These are phyloP conservation scores for Mallotus villosus DNA, from an alignment of 2,797 vertebrate species.

Conservation along the genomic window DNA sequence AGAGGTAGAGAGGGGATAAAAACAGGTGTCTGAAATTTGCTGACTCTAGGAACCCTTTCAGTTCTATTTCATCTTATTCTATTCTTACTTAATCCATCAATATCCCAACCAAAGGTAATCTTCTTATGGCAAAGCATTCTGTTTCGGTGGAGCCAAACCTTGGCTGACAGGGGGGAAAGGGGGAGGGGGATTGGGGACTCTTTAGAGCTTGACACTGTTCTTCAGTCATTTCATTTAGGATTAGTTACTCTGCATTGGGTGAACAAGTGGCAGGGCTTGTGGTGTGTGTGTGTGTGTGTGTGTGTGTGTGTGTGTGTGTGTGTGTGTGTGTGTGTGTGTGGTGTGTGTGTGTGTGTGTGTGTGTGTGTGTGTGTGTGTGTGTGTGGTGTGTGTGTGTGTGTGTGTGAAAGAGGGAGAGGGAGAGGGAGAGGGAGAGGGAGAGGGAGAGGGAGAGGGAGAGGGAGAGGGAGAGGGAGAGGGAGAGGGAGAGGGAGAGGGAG, in stretches of 20 bases:
- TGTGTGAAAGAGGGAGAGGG: too few species aligned
- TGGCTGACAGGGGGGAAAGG: slow-evolving; percentile 61
- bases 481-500: too few species aligned
- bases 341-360: slow-evolving; percentile 27
- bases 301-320: slow-evolving; percentile 26
- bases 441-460: too few species aligned
- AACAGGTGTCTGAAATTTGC: slow-evolving; percentile 78
- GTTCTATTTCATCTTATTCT: slow-evolving; percentile 73
- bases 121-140: slow-evolving; percentile 77
- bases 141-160: slow-evolving; percentile 76
- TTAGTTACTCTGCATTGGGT: slow-evolving; percentile 62
- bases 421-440: too few species aligned
- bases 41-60: slow-evolving; percentile 69
- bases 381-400: too few species aligned
- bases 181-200: slow-evolving; percentile 55
- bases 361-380: slow-evolving; percentile 17
- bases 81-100: slow-evolving; percentile 81
- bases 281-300: slow-evolving; percentile 9
- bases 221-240: slow-evolving; percentile 75
- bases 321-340: slow-evolving; percentile 28
- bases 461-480: too few species aligned
- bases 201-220: slow-evolving; percentile 68
- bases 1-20: slow-evolving; percentile 40
- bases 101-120: slow-evolving; percentile 80
- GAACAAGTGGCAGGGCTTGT: slow-evolving; percentile 65